Conservation (phyloP, 2,888 invertebrate genomes). For the Nycteola revayana region DNA sequence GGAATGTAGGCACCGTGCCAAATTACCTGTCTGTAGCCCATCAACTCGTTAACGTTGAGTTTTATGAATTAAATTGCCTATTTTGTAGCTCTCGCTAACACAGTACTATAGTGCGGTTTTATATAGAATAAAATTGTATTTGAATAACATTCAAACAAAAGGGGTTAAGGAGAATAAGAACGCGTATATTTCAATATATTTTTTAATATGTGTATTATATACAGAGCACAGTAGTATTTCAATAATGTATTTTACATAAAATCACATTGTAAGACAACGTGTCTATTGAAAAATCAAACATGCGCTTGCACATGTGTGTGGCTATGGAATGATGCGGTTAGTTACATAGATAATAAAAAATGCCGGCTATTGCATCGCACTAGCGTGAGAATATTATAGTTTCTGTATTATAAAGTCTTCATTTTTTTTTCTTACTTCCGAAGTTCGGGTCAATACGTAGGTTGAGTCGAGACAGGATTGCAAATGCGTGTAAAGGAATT, state of each 20-base stretch:
- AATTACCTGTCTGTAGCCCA: constrained; percentile 54
- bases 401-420: not conserved
- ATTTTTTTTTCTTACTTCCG: constrained; percentile 28
- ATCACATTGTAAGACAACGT: constrained; percentile 37
- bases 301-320: constrained; percentile 36
- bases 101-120: constrained; percentile 11
- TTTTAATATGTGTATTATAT: constrained; percentile 28
- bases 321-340: constrained; percentile 48
- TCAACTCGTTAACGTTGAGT: constrained; percentile 47
- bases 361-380: constrained; percentile 33
- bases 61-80: constrained; percentile 55
- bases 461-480: constrained; percentile 61
- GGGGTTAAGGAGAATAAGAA: constrained; percentile 8
- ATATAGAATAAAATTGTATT: constrained; percentile 16
- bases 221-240: constrained; percentile 21
- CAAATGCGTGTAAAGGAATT: constrained; percentile 76
- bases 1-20: constrained; percentile 69
- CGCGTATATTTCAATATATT: constrained; percentile 8
- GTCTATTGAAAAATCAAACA: constrained; percentile 46
- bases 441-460: constrained; percentile 31
- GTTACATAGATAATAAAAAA: constrained; percentile 52
- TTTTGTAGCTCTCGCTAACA: constrained; percentile 32
- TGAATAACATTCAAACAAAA: constrained; percentile 14
- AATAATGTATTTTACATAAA: constrained; percentile 31
- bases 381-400: constrained; percentile 31